These are phyloP conservation scores for Paralinhomoeus sp. DNA, from an alignment of 2,888 invertebrate genomes.

Conservation along the genomic window DNA sequence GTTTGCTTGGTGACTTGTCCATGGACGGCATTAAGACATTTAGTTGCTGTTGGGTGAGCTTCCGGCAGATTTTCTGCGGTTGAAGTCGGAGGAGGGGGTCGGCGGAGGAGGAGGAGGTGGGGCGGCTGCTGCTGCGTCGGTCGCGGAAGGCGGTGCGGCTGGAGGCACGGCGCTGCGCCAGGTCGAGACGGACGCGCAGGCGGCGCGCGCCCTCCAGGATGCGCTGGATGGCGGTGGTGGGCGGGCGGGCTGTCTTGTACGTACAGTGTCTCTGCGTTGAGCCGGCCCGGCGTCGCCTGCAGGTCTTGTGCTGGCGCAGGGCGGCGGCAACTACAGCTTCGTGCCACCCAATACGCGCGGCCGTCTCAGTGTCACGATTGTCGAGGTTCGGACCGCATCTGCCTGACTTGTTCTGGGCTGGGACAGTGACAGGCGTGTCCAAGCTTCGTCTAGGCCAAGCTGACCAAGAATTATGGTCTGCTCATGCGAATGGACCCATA, in stretches of 20 bases:
- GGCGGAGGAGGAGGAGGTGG: no score
- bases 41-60: slow-evolving; percentile 15
- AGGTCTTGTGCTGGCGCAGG: not conserved
- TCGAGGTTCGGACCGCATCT: slow-evolving; percentile 2
- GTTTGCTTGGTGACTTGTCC: no score
- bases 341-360: slow-evolving; percentile 25
- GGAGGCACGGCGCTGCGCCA: not conserved
- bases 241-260: no score
- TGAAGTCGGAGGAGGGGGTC: slow-evolving; percentile 10
- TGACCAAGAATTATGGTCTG: slow-evolving; percentile 78
- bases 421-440: no score
- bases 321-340: slow-evolving; percentile 10
- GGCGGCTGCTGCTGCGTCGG: not conserved
- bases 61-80: slow-evolving; percentile 15
- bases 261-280: not conserved
- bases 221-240: not conserved
- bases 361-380: slow-evolving; percentile 10
- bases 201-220: not conserved
- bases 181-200: not conserved
- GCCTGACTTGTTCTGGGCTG: not conserved
- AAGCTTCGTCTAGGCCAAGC: slow-evolving; percentile 57
- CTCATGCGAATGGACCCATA: slow-evolving; percentile 93
- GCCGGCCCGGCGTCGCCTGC: not conserved
- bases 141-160: not conserved
- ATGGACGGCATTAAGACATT: no score